Evolutionary conservation across 2,797 vertebrate species (phyloP).

Genomic region (Aulostomus chinensis): DNA sequence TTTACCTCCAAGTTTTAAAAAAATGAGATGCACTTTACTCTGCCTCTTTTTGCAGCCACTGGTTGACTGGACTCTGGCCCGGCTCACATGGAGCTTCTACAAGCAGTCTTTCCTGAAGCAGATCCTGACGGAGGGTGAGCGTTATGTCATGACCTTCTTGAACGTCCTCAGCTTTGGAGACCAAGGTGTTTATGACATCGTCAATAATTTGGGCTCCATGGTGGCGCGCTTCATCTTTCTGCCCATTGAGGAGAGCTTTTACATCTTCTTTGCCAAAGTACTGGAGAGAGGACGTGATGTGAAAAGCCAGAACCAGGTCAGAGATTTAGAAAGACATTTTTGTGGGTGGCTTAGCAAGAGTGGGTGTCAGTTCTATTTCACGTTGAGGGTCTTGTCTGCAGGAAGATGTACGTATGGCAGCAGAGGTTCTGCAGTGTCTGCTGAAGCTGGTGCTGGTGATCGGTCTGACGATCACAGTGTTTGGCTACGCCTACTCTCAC

Average conservation of each 20-base stretch:
- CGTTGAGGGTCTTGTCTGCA: slow-evolving; percentile 56
- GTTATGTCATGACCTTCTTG: slow-evolving; percentile 98
- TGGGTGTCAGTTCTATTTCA: background rate
- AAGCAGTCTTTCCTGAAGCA: slow-evolving; percentile 98
- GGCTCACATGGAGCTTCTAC: slow-evolving; percentile 96
- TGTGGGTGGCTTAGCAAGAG: background rate
- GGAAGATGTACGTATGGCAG: slow-evolving; percentile 89
- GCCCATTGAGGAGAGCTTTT: slow-evolving; percentile 98
- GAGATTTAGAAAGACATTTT: slow-evolving; percentile 2
- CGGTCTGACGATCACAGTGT: slow-evolving; percentile 90
- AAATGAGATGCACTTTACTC: too few relatives aligned
- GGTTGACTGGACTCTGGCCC: slow-evolving; percentile 88
- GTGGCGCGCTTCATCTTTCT: slow-evolving; percentile 95
- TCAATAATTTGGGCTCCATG: slow-evolving; percentile 98
- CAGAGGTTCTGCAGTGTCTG: slow-evolving; percentile 88
- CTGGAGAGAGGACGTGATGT: slow-evolving; percentile 86
- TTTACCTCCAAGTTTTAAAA: too few relatives aligned
- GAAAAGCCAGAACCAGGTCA: slow-evolving; percentile 87
- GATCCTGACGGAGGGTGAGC: slow-evolving; percentile 95
- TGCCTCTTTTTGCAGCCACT: slow-evolving; percentile 75
- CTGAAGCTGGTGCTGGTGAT: slow-evolving; percentile 92
- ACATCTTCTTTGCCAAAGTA: slow-evolving; percentile 95
- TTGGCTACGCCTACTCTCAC: slow-evolving; percentile 93
- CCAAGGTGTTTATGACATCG: slow-evolving; percentile 94
- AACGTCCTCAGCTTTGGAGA: slow-evolving; percentile 97